Evolutionary conservation across 2,888 invertebrate genomes (phyloP), one percentile per base, ranked within the genome.

Genomic region (Rugalucina vietnamica): DNA sequence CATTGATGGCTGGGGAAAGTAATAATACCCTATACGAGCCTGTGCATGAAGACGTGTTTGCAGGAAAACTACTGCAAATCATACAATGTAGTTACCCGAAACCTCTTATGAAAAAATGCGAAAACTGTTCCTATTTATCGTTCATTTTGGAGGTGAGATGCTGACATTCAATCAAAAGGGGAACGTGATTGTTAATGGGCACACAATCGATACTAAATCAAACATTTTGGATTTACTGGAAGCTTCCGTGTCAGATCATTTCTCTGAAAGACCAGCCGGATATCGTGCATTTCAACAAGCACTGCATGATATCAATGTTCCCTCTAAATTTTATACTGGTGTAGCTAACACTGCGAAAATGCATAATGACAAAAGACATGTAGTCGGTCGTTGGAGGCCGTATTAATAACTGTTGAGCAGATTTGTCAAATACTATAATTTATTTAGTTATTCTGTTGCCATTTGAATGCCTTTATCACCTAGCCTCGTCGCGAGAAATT

Each of bases 171-270:
- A 27, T 27, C 27, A 4, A 3, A 60, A 60, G 60, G 60, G 60
- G 4, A 60, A 29, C 29, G 29, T 54, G 54, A 21, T 54, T 8
- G n/a, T 8, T 21, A 18, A n/a, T n/a, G 54, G 54, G 4, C 24
- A 60, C 29, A 27, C 29, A 8, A 3, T 60, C 8, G 60, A 60
- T 27, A 10, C 60, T 1, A 60, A 60, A 27, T 60, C 60, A 60
- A 60, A 60, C 29, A 60, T 60, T 60, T 29, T 60, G 60, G 60
- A 60, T 60, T 60, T 60, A 60, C 60, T 60, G 5, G 27, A 29
- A 32, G 60, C 27, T 8, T 24, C 60, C 4, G 27, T 29, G 8
- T 29, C 3, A 29, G 60, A 60, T 32, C 60, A 60, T 5, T 18
- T 60, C 1, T 18, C 60, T 8, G 60, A 60, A 60, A 32, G 8